Conservation (phyloP, 1,140 invertebrate genomes). For the Drosophila nebulosa region DNA sequence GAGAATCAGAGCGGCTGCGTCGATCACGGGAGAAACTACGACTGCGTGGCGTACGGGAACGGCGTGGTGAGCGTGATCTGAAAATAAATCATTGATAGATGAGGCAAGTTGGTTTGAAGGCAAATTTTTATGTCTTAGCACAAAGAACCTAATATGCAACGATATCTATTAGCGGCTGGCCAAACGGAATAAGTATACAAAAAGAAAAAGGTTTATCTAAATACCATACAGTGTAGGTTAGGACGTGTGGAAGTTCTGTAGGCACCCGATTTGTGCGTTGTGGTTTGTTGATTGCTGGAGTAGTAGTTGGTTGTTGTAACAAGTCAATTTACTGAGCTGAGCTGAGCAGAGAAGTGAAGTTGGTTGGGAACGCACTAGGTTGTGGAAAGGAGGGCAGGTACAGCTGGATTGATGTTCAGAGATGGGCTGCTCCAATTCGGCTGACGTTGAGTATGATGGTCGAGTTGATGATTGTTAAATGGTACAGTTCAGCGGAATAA, state of each 20-base stretch:
- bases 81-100: slow-evolving; percentile 25
- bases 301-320: not conserved
- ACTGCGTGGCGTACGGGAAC: slow-evolving; percentile 54
- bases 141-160: not conserved
- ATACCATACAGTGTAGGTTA: slow-evolving; percentile 7
- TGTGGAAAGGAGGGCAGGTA: not conserved
- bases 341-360: not conserved
- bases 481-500: not conserved
- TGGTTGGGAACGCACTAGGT: slow-evolving; percentile 2
- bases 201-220: not conserved
- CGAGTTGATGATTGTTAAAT: not conserved
- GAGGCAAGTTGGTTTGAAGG: slow-evolving; percentile 1
- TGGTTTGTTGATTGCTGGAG: slow-evolving; percentile 1
- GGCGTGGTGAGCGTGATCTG: slow-evolving; percentile 55
- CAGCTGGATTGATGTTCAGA: not conserved
- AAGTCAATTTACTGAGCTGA: not conserved
- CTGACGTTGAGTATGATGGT: slow-evolving; percentile 3
- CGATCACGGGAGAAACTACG: slow-evolving; percentile 55
- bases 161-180: slow-evolving; percentile 14
- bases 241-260: slow-evolving; percentile 3
- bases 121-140: not conserved
- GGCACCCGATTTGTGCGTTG: not conserved
- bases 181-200: not conserved
- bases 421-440: not conserved
- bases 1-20: slow-evolving; percentile 49